phyloP scores from a whole-genome alignment of 2,113 vertebrate species.

The Brachirus orientalis region DNA sequence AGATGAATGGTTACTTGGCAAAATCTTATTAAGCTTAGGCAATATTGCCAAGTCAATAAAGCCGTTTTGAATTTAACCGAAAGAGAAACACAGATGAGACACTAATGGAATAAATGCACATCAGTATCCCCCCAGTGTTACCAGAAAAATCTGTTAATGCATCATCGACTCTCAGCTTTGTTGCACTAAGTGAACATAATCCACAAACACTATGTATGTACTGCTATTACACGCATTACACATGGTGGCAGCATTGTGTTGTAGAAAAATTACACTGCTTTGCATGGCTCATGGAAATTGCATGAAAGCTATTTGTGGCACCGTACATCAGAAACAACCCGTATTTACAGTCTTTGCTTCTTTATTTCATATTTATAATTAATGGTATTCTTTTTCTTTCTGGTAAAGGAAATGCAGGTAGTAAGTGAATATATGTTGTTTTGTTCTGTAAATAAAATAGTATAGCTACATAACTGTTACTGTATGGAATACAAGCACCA shows the following conservation, averaged over 20 bases:
- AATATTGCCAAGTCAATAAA: neutral
- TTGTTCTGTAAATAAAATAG: too few relatives aligned
- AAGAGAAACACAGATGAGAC: neutral
- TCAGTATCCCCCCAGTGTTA: neutral
- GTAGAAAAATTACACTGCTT: neutral
- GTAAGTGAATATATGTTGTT: too few relatives aligned
- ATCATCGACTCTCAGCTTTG: neutral
- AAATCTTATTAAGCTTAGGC: neutral
- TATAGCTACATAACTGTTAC: too few relatives aligned
- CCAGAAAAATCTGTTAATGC: neutral
- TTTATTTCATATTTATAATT: too few relatives aligned
- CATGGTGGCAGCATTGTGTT: neutral
- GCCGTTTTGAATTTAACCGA: neutral
- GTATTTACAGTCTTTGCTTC: too few relatives aligned
- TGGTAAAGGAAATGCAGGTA: neutral
- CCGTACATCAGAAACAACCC: too few relatives aligned
- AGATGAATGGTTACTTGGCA: neutral
- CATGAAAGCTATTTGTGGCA: too few relatives aligned
- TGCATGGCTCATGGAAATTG: too few relatives aligned
- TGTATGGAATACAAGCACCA: too few relatives aligned
- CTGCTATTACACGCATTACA: neutral
- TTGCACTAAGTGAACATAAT: neutral
- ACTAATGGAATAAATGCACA: neutral
- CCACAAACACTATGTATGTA: neutral
- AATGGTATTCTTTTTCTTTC: conserved; percentile 2